A percentile compares a stretch with the other conserved stretches of the same genome.
phyloP scores from a whole-genome alignment of 2,113 vertebrate species.

The Pelmatolapia mariae region DNA sequence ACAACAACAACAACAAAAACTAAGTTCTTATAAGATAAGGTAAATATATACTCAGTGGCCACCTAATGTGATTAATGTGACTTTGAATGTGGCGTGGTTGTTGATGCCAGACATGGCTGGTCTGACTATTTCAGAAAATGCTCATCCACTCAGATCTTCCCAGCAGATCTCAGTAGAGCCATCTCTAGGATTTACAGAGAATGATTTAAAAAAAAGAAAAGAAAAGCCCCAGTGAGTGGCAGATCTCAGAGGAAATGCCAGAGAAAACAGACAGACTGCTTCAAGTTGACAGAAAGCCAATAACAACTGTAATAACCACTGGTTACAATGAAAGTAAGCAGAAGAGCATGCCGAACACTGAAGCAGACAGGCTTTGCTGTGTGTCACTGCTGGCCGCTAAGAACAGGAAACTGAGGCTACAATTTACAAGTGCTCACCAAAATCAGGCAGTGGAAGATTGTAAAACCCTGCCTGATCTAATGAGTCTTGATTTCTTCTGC shows the following conservation, averaged over 20 bases:
- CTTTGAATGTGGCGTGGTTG: background rate
- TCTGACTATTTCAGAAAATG: background rate
- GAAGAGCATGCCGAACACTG: background rate
- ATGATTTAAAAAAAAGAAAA: background rate
- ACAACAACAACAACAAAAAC: background rate
- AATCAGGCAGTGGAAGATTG: background rate
- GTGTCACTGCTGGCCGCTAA: background rate
- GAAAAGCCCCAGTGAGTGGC: background rate
- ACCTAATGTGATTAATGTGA: background rate
- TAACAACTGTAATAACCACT: background rate
- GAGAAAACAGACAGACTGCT: background rate
- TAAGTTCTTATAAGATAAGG: background rate
- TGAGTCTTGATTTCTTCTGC: background rate
- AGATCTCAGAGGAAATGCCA: background rate
- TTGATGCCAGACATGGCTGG: no score
- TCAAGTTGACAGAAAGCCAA: background rate
- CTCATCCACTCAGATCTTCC: background rate
- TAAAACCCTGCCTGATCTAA: background rate
- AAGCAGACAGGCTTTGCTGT: background rate
- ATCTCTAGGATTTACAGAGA: background rate
- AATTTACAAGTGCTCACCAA: background rate
- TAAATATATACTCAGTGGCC: background rate
- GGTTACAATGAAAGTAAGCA: background rate
- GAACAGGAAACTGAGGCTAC: background rate
- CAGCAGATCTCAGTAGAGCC: background rate